These are phyloP conservation scores for Drosophila truncata DNA, from an alignment of 1,140 invertebrate species.

Conservation along the genomic window DNA sequence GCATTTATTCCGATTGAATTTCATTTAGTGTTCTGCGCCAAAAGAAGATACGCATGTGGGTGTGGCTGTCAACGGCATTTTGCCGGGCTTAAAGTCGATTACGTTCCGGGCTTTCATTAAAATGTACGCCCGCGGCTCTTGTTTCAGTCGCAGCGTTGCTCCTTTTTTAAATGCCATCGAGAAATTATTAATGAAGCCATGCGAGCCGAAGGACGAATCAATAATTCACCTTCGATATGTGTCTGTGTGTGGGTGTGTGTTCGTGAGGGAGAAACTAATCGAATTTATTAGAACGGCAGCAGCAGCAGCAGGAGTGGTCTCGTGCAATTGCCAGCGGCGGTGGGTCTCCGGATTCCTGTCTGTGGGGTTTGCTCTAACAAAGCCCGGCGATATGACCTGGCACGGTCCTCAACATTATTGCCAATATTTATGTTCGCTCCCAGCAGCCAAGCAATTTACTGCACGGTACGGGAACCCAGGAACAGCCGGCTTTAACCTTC, in stretches of 20 bases:
- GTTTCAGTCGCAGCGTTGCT: constrained; percentile 18
- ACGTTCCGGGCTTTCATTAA: constrained; percentile 38
- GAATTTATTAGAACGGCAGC: constrained; percentile 73
- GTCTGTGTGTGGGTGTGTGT: constrained; percentile 16
- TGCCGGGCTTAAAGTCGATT: constrained; percentile 34
- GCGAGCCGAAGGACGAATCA: constrained; percentile 66
- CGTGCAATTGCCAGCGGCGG: constrained; percentile 30
- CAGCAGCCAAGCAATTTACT: constrained; percentile 39
- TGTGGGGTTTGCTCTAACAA: constrained; percentile 34
- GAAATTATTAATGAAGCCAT: constrained; percentile 73
- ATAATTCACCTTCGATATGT: constrained; percentile 54
- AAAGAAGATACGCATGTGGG: constrained; percentile 6
- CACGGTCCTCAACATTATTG: constrained; percentile 39
- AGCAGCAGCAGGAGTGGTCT: constrained; percentile 27
- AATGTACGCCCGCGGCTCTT: constrained; percentile 30
- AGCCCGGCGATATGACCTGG: constrained; percentile 40
- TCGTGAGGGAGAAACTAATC: constrained; percentile 66
- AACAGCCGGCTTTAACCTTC: constrained; percentile 19
- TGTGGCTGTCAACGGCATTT: constrained; percentile 34
- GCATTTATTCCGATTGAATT: constrained; percentile 46
- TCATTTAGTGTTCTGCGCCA: constrained; percentile 18
- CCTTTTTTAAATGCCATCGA: constrained; percentile 48
- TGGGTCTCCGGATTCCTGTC: constrained; percentile 17
- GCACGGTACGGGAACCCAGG: constrained; percentile 9
- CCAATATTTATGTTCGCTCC: constrained; percentile 68